Evolutionary conservation across 2,113 vertebrate species (phyloP), one percentile per base, ranked within the genome.

Genomic region (Trogon surrucura): DNA sequence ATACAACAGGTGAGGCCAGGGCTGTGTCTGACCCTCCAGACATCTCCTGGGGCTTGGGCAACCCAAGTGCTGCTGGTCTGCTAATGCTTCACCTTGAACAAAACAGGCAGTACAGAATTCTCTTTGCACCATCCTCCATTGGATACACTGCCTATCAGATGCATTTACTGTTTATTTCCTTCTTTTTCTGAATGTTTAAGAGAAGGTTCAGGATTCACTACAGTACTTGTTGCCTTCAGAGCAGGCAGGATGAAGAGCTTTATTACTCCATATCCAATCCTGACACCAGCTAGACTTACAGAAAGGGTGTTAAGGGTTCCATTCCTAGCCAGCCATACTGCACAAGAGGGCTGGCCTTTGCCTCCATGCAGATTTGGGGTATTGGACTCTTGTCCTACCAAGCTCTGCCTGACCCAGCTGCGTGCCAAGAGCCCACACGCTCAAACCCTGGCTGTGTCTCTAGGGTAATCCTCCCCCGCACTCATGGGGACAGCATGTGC

Each of bases 331-430:
- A 56, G 16, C 4, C 32, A 17, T 21, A 19, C 47, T 23, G 20
- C n/a, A 54, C 54, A 9, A 57, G 62, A 34, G 58, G 9, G 26
- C 21, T 73, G 85, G 30, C 32, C 70, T 71, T 41, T 82, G 61
- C 7, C 53, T 48, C 44, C 3, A 0, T 0, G 0, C 10, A 34
- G 41, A 3, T 60, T 86, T 60, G 62, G 45, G 50, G 29, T 61
- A 23, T 27, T n/a, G 53, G 54, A 29, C 10, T 30, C 53, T 45
- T 51, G 16, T 67, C 53, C 56, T 7, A 0, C 26, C 48, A 72
- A 34, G 15, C 41, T 36, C 34, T 56, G 44, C 38, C 81, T 71
- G 56, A 18, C 48, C 50, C 21, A 13, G 50, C 50, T 64, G 17
- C 58, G 48, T 36, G 11, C 45, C 11, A 0, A 30, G 45, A 73